Evolutionary conservation across 2,113 vertebrate genomes (phyloP).

Genomic region (Kryptolebias marmoratus): DNA sequence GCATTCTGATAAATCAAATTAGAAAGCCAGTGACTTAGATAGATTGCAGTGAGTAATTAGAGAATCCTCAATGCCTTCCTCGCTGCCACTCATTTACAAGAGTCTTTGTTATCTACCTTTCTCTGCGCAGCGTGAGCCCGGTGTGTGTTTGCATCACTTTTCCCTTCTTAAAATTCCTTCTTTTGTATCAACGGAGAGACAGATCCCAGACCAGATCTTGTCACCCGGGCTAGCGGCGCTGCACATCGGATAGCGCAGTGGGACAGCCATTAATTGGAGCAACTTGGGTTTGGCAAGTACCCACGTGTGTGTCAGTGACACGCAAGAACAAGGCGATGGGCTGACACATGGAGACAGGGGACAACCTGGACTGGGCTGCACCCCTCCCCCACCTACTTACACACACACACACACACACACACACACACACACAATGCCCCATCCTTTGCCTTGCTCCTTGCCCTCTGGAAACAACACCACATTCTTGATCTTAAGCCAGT

Average conservation of each 20-base stretch:
- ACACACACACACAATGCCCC: conserved; percentile 35
- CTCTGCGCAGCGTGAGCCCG: conserved; percentile 72
- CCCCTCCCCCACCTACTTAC: not conserved
- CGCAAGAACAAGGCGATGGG: conserved; percentile 80
- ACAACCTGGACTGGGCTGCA: conserved; percentile 63
- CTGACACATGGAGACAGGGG: conserved; percentile 83
- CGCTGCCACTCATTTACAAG: conserved; percentile 80
- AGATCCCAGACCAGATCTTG: conserved; percentile 94
- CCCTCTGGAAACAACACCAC: conserved; percentile 72
- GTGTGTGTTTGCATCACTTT: conserved; percentile 72
- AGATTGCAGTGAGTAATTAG: conserved; percentile 83
- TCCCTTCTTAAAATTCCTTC: conserved; percentile 82
- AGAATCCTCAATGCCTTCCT: conserved; percentile 79
- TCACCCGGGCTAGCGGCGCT: conserved; percentile 86
- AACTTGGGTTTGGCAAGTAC: conserved; percentile 88
- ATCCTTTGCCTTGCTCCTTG: conserved; percentile 50
- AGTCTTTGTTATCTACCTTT: conserved; percentile 81
- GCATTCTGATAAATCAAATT: conserved; percentile 85
- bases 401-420: conserved; percentile 20
- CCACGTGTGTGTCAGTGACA: conserved; percentile 89
- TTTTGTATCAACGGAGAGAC: conserved; percentile 92
- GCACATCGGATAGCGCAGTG: conserved; percentile 88
- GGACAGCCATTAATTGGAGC: conserved; percentile 97
- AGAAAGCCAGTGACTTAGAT: conserved; percentile 84
- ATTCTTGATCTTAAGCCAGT: conserved; percentile 63